Base-by-base conservation (phyloP, 37 sponge, comb jelly and placozoan species). In the Aplysina aerophoba region DNA sequence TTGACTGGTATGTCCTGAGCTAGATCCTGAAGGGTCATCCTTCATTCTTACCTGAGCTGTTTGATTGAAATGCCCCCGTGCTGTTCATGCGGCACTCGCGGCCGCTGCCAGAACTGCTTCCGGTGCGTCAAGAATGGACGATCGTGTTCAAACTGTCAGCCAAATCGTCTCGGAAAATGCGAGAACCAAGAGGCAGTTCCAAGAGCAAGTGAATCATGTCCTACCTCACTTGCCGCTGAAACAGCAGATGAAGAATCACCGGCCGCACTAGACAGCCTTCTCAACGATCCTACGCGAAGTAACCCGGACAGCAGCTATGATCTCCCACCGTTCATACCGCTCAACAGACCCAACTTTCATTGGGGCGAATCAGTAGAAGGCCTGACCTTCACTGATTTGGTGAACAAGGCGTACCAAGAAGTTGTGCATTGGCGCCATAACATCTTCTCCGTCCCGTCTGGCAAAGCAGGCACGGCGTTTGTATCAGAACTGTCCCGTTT, bases 341-440 rank as follows among this genome's bases (percentile, higher is more conserved):
- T 71, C 73, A 17, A 2, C 34, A 15, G 15, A 12, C 73, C 73
- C 73, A 71, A 34, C 4, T 71, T 71, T 71, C 73, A 37, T 30
- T 71, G 73, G 73, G 15, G 73, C 11, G 73, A 71, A 5, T 71
- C 73, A 34, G 73, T 71, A 6, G 73, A 71, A 8, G 37, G 73
- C 4, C 34, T 28, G 12, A 1, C 12, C 34, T 71, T 71, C 12
- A 37, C 28, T 71, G 34, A 71, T 15, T 33, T 15, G 4, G 34
- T 71, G 3, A 33, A 5, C 2, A 4, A 17, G 4, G 80, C 80
- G 8, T 79, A 79, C 15, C 2, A 44, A 28, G 80, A 79, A 4
- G 55, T 55, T 13, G 55, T 40, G 2, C 80, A 40, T 12, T 79
- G 55, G 56, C 1, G 80, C 4, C 1, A 55, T 14, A 79, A 79